Evolutionary conservation across 2,797 vertebrate species (phyloP).

Genomic region (Notolepis coatsorum): DNA sequence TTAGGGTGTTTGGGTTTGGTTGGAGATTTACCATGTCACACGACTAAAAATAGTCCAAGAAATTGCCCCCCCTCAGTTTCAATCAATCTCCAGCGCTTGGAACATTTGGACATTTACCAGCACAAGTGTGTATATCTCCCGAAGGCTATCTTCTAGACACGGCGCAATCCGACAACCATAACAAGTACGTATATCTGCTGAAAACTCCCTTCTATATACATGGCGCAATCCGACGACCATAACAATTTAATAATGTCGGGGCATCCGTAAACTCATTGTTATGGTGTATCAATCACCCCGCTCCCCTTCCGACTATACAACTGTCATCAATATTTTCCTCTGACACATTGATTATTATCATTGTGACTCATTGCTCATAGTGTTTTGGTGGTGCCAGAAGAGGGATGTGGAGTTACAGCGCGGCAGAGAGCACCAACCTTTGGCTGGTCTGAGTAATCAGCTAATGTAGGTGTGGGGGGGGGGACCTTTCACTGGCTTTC

Average conservation of each 20-base stretch:
- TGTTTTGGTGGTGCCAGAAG: not conserved
- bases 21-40: not conserved
- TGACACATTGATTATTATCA: not conserved
- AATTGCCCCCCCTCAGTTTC: not conserved
- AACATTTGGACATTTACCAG: not conserved
- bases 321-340: constrained; percentile 2
- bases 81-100: not conserved
- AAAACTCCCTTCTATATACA: too few relatives aligned
- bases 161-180: too few relatives aligned
- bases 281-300: not conserved
- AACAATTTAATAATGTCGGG: not conserved
- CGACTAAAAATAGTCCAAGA: not conserved
- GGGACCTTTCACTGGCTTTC: constrained; percentile 15
- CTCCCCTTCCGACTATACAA: not conserved
- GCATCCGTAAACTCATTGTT: not conserved
- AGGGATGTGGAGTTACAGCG: not conserved
- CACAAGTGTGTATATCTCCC: too few relatives aligned
- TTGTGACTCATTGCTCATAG: not conserved
- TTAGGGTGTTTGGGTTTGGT: too few relatives aligned
- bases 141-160: too few relatives aligned
- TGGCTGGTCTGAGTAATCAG: constrained; percentile 20
- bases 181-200: too few relatives aligned
- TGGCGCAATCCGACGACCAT: not conserved
- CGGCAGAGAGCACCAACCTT: not conserved
- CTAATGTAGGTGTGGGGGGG: constrained; percentile 24